phyloP scores from a whole-genome alignment of 2,888 invertebrate genomes.

The Pegoplata infirma region DNA sequence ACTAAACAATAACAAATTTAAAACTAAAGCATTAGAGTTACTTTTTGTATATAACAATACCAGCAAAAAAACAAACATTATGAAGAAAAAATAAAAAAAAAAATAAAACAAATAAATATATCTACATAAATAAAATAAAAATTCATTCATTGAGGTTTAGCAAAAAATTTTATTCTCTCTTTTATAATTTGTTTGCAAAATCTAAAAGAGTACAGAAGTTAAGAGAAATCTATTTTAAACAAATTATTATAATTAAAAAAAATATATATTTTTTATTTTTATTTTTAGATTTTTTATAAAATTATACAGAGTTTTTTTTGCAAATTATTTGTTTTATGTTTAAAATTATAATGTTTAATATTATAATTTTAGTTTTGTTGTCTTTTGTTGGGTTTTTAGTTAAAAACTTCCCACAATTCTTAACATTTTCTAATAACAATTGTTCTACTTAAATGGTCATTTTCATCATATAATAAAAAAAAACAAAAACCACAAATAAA shows the following conservation, averaged over 20 bases:
- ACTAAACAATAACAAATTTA: conserved; percentile 52
- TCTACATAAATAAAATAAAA: conserved; percentile 2
- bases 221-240: background rate
- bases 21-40: conserved; percentile 41
- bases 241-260: too few relatives aligned
- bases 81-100: background rate
- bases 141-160: conserved; percentile 42
- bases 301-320: background rate
- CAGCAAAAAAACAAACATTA: too few relatives aligned
- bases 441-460: conserved; percentile 54
- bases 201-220: background rate
- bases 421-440: conserved; percentile 21
- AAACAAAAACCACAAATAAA: conserved; percentile 4
- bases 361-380: background rate
- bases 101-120: conserved; percentile 2
- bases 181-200: background rate
- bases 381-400: conserved; percentile 16
- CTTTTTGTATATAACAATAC: conserved; percentile 18
- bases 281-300: conserved; percentile 6
- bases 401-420: conserved; percentile 51
- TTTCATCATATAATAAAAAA: background rate
- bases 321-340: conserved; percentile 28
- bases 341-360: conserved; percentile 18
- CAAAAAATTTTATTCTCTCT: background rate
- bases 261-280: background rate